Conservation (phyloP, 64 coral and sea anemone genomes). For the Montipora foliosa region DNA sequence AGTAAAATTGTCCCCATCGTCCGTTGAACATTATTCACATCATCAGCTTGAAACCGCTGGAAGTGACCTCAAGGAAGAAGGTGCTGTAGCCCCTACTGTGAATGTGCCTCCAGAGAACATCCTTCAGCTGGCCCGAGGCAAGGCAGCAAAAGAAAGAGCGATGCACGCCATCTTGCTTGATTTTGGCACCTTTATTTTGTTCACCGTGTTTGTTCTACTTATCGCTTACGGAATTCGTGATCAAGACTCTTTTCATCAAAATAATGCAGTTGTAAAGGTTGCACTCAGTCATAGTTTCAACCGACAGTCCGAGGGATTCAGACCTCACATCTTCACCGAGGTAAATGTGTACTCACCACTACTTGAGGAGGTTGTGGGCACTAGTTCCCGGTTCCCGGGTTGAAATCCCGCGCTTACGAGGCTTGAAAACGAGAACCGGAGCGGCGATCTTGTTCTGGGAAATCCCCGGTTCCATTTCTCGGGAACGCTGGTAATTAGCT, state of each 20-base stretch:
- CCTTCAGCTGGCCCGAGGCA: constrained; percentile 66
- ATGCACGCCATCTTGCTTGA: constrained; percentile 78
- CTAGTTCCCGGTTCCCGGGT: no score
- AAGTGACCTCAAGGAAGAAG: not conserved
- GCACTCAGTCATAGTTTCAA: constrained; percentile 32
- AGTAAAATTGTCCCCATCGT: not conserved
- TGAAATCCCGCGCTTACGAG: no score
- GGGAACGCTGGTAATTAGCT: no score
- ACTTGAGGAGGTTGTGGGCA: not conserved
- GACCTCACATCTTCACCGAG: constrained; percentile 51
- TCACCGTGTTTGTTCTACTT: constrained; percentile 78
- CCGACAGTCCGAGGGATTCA: not conserved
- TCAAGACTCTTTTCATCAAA: constrained; percentile 61
- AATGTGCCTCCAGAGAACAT: constrained; percentile 66
- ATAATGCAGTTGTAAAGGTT: constrained; percentile 54
- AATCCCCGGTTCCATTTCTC: no score
- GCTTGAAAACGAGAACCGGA: no score
- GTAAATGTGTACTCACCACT: not conserved
- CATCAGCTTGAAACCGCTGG: not conserved
- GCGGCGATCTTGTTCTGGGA: no score
- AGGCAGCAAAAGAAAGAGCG: constrained; percentile 68
- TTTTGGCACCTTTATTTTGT: constrained; percentile 72
- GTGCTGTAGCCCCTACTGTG: not conserved
- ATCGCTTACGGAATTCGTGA: constrained; percentile 93
- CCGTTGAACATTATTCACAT: not conserved